These are phyloP conservation scores for Microchirus variegatus DNA, from an alignment of 2,797 vertebrate species.

Conservation along the genomic window DNA sequence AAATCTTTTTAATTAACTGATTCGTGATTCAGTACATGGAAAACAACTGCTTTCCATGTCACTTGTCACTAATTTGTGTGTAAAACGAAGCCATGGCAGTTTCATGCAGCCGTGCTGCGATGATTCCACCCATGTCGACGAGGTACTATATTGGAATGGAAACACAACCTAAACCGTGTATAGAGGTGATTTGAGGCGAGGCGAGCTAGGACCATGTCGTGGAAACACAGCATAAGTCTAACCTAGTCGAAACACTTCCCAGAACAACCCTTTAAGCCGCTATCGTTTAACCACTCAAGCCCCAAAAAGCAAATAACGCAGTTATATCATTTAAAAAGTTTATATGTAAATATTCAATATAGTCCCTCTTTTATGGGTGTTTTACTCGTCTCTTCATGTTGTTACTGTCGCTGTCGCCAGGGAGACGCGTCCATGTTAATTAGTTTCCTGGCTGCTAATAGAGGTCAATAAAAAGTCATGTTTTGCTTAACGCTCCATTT, in stretches of 20 bases:
- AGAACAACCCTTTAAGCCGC: conserved; percentile 12
- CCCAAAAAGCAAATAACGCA: conserved; percentile 45
- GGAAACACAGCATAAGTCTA: conserved; percentile 10
- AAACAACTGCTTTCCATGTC: no score
- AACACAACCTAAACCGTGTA: no score
- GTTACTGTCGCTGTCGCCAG: conserved; percentile 27
- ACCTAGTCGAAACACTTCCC: conserved; percentile 24
- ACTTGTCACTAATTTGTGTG: no score
- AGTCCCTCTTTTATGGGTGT: conserved; percentile 23
- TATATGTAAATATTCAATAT: conserved; percentile 45
- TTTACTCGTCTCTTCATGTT: conserved; percentile 31
- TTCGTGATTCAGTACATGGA: no score
- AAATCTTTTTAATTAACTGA: no score
- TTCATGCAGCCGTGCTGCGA: no score
- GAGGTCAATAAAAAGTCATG: conserved; percentile 43
- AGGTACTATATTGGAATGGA: no score
- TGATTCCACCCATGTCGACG: no score
- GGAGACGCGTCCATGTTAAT: conserved; percentile 31
- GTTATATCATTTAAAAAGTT: conserved; percentile 18
- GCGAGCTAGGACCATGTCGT: no score
- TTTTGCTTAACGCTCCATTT: conserved; percentile 39
- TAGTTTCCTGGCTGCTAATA: conserved; percentile 45
- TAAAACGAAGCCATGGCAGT: no score
- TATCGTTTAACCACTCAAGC: conserved; percentile 46
- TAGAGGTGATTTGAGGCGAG: no score